Base-by-base conservation (phyloP, 2,888 invertebrate genomes). In the Amiota mariae region DNA sequence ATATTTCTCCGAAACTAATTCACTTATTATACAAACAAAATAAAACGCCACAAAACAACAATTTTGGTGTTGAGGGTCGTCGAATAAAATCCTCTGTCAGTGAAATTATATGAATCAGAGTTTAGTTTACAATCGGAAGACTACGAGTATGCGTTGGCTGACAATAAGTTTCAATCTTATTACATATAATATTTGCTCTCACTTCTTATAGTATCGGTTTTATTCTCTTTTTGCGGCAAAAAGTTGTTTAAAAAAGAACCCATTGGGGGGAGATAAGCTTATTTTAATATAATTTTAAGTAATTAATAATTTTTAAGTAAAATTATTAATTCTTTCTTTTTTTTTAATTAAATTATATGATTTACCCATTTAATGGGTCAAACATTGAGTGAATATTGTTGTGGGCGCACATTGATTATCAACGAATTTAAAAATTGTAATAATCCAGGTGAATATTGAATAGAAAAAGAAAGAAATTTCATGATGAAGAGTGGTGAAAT, bases 371-470 rank as follows among this genome's bases (percentile, higher is more conserved):
- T 81, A 84, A 87, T 87, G 87, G 87, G 87, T 79, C 85, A 87
- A 79, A 81, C 79, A 75, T 75, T 88, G 71, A 81, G 87, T 75
- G 78, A 78, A 73, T 36, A 6, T 36, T 87, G 86, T 79, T 80
- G 78, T 75, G 86, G 87, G 72, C 85, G 87, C 73, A 87, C 87
- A 72, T 79, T 87, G 72, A 84, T 86, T 66, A 87, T 87, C 75
- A 81, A 87, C 72, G 87, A 87, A 36, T 80, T 82, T 66, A 87
- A 82, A 80, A 80, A 79, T 71, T 87, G 87, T 75, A 83, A 84
- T 78, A 88, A 87, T 84, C 87, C 86, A 85, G 87, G 87, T 87
- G 85, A 81, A 77, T 12, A 46, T 6, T 36, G n/a, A n/a, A n/a
- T 13, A 54, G 15, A 15, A 54, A n/a, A 15, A 54, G 8, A n/a